A percentile compares a stretch with the other conserved stretches of the same genome.
Evolutionary conservation across 2,888 invertebrate species (phyloP).

Genomic region (Gryllus longicercus): DNA sequence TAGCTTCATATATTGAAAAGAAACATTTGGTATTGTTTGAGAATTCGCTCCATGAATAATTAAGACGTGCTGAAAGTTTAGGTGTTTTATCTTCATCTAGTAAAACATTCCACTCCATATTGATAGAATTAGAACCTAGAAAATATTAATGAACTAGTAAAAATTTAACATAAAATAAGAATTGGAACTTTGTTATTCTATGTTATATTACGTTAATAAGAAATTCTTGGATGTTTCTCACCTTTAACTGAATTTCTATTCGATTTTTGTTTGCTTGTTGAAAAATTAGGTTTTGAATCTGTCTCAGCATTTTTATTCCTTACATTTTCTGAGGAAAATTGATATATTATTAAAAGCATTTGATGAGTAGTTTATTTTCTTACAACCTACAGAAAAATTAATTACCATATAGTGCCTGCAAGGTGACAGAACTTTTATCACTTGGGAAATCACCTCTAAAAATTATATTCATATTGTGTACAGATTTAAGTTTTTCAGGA

Average conservation of each 20-base stretch:
- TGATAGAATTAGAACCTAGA: background rate
- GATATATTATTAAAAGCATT: no score
- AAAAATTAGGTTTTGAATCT: no score
- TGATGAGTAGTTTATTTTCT: no score
- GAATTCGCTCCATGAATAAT: background rate
- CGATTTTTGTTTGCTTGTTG: background rate
- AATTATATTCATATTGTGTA: background rate
- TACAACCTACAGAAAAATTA: background rate
- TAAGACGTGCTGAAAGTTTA: background rate
- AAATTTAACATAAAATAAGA: background rate
- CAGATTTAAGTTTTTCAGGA: background rate
- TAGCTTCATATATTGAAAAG: no score
- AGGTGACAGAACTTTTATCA: background rate
- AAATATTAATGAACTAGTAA: background rate
- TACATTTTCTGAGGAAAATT: no score
- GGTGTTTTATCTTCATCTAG: background rate
- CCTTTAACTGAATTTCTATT: background rate
- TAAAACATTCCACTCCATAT: background rate
- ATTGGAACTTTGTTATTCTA: background rate
- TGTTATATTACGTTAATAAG: background rate
- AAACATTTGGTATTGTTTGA: background rate
- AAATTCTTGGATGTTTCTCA: background rate
- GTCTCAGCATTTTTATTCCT: no score
- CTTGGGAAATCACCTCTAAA: background rate
- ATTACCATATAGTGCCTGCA: background rate